Percentiles rank a stretch among this genome's conserved stretches.
phyloP scores from a whole-genome alignment of 2,888 invertebrate species.

The Piscicola geometra region DNA sequence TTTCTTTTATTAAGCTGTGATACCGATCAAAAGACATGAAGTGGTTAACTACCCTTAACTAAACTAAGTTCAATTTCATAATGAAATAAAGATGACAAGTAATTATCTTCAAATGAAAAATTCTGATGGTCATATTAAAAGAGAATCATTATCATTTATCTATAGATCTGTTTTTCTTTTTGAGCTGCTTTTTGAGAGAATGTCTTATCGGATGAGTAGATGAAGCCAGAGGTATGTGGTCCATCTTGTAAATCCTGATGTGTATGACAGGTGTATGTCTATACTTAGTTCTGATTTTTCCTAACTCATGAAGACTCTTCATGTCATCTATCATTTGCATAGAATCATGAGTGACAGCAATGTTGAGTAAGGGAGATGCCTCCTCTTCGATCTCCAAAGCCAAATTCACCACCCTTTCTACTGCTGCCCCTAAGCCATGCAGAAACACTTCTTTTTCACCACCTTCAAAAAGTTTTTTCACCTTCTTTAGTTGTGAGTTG shows the following conservation, averaged over 20 bases:
- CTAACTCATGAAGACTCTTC: background rate
- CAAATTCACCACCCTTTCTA: background rate
- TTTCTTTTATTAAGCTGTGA: too few species aligned
- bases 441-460: background rate
- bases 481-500: background rate
- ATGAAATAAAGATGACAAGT: too few species aligned
- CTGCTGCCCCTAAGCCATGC: slow-evolving; percentile 2
- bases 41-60: too few species aligned
- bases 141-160: too few species aligned
- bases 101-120: too few species aligned
- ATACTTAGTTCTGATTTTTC: background rate
- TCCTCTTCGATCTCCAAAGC: background rate
- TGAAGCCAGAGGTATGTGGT: background rate
- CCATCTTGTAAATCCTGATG: background rate
- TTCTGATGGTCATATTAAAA: too few species aligned
- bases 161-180: background rate
- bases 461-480: slow-evolving; percentile 12
- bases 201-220: background rate
- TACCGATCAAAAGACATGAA: too few species aligned
- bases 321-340: slow-evolving; percentile 1
- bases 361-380: background rate
- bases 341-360: background rate
- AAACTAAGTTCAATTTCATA: too few species aligned
- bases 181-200: background rate
- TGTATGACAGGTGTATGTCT: background rate